Conservation (phyloP, 2,797 vertebrate genomes). For the Aphelocoma californica region DNA sequence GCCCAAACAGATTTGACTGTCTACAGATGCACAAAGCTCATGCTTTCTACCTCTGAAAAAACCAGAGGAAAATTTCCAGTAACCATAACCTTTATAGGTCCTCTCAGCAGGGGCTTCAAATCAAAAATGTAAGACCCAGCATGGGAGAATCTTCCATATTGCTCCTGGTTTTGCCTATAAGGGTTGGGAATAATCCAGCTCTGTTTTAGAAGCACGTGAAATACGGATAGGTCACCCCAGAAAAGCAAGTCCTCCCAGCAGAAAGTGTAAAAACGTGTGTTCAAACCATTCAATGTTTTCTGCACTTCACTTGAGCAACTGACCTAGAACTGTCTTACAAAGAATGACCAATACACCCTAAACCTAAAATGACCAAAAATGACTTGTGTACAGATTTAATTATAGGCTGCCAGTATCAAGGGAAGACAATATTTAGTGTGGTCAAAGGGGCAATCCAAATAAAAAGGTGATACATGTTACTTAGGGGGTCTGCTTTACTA, state of each 20-base stretch:
- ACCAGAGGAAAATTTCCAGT: neutral
- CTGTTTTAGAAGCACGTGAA: neutral
- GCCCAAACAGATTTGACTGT: neutral
- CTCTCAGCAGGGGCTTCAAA: neutral
- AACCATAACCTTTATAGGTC: neutral
- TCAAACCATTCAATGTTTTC: neutral
- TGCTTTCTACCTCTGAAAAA: neutral
- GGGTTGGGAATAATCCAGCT: neutral
- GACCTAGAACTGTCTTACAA: neutral
- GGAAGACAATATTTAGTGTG: neutral
- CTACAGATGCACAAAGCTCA: neutral
- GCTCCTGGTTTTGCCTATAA: neutral
- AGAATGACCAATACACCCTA: neutral
- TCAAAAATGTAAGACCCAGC: neutral
- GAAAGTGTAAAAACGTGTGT: accelerated
- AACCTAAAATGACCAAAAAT: neutral
- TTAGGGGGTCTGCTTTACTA: neutral
- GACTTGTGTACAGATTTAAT: neutral
- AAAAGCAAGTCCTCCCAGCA: neutral
- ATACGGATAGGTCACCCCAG: neutral
- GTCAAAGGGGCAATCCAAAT: neutral
- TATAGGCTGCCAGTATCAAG: neutral
- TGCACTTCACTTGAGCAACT: neutral
- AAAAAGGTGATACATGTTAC: neutral
- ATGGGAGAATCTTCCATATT: neutral